Evolutionary conservation across 2,113 vertebrate species (phyloP), one percentile per base, ranked within the genome.

Genomic region (Lophius piscatorius): DNA sequence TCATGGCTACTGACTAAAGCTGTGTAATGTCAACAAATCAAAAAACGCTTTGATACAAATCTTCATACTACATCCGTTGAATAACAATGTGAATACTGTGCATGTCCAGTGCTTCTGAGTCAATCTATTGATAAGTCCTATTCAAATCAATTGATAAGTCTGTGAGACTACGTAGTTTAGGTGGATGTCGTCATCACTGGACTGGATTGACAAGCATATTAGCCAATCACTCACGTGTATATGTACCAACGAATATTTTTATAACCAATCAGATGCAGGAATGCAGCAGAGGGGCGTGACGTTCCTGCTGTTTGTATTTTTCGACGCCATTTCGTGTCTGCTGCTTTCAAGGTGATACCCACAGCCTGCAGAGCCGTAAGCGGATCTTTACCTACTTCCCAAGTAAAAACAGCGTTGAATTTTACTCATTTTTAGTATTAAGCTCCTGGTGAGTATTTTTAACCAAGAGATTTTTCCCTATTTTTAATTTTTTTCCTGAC

Each of bases 381-480:
- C 65, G 83, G 86, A 86, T 55, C 56, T 45, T 71, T 68, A 77
- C 63, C 74, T 22, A 33, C 52, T 18, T 33, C 52, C 46, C 80
- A 52, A 80, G 55, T 87, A 69, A 61, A 77, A 71, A 81, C 83
- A 67, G 79, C 82, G 48, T 69, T 82, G 84, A 84, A 55, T 90
- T 90, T 89, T 87, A 89, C 74, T 86, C 80, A 83, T 92, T 92
- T 92, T 92, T 90, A 91, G 70, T 85, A 69, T 78, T 92, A 86
- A 88, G 18, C 86, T 91, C 88, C 84, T 78, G 91, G 91, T 92
- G 91, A 92, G 91, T 92, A 92, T 91, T 92, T 92, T 92, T 82
- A 72, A 80, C 78, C 71, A 74, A 88, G 77, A 90, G 85, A 77
- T 72, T 90, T 88, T 90, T 87, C 81, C 2, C 59, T 70, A 74